Base-by-base conservation (phyloP, 2,888 invertebrate genomes). In the Entomobrya multifasciata region DNA sequence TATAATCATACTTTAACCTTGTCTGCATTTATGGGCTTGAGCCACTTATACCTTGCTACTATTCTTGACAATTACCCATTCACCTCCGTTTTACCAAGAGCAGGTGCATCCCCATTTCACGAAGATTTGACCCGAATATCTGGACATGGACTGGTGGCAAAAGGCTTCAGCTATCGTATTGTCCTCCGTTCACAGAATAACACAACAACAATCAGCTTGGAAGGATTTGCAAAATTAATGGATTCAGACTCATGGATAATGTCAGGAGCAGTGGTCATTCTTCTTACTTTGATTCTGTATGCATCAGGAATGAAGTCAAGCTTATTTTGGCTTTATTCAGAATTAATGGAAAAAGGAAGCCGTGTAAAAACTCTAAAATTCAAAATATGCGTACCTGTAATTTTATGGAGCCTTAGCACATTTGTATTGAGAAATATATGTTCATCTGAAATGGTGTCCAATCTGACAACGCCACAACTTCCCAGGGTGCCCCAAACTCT, bases 241-340 rank as follows among this genome's bases (percentile, higher is more conserved):
- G 72, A 57, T 15, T n/a, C 8, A 0, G n/a, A 47, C 3, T 60
- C 44, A 0, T 72, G 72, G 81, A n/a, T 60, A 13, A 22, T 57
- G 44, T 82, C 11, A 6, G 20, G n/a, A 11, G 17, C 17, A 1
- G 4, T 82, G 3, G 44, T 72, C 20, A 0, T 74, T 6, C 10
- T 20, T 0, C n/a, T 72, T 6, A 5, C 27, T 11, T 20, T 10
- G 1, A 6, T 74, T 20, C 55, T 76, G 1, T 30, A 36, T 8
- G 25, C 25, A 30, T 44, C 27, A 15, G 70, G 70, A 15, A 70
- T 85, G 72, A 85, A 65, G 5, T 70, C 57, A 6, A 70, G 47
- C 30, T 0, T 57, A 1, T 49, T 85, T n/a, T 85, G 84, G 84
- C n/a, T 85, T 3, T 85, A 47, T 22, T 67, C 84, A n/a, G 84